Percentiles rank a stretch among this genome's conserved stretches.
phyloP scores from a whole-genome alignment of 2,113 vertebrate species.

The Nibea coibor region DNA sequence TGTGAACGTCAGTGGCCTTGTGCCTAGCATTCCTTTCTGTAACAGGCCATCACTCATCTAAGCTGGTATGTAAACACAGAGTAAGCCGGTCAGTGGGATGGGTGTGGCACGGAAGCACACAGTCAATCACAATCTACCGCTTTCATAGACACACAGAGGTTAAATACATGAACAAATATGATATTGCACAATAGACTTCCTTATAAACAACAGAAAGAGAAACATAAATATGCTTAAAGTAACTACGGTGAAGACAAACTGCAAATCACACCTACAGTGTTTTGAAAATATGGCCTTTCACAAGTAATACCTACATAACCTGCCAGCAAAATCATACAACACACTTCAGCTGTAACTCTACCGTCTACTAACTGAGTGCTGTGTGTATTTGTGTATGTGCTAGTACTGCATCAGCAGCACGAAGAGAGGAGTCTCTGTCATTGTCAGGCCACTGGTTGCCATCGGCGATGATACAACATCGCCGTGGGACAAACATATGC shows the following conservation, averaged over 20 bases:
- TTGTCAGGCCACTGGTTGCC: slow-evolving; percentile 76
- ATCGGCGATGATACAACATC: slow-evolving; percentile 68
- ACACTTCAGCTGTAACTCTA: slow-evolving; percentile 41
- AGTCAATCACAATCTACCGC: slow-evolving; percentile 43
- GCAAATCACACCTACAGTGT: slow-evolving; percentile 5
- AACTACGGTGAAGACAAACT: neutral
- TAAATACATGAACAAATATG: neutral
- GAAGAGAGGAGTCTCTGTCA: slow-evolving; percentile 68
- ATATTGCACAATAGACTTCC: neutral
- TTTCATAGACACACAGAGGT: neutral
- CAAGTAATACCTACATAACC: slow-evolving; percentile 16
- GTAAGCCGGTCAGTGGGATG: slow-evolving; percentile 57
- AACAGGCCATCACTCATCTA: slow-evolving; percentile 69
- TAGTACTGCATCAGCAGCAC: slow-evolving; percentile 58
- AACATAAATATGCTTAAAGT: neutral
- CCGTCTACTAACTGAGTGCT: slow-evolving; percentile 27
- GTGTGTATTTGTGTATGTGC: slow-evolving; percentile 23
- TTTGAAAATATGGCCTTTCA: neutral
- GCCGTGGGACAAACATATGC: slow-evolving; percentile 77
- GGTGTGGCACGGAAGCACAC: slow-evolving; percentile 52
- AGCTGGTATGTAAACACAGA: slow-evolving; percentile 77
- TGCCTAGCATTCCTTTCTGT: slow-evolving; percentile 67
- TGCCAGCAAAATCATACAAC: slow-evolving; percentile 37
- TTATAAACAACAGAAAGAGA: neutral
- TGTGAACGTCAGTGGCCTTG: slow-evolving; percentile 57